Percentiles rank a stretch among this genome's conserved stretches.
These are phyloP conservation scores for Loxodonta africana DNA, from an alignment of 2,113 vertebrate species.

Conservation along the genomic window DNA sequence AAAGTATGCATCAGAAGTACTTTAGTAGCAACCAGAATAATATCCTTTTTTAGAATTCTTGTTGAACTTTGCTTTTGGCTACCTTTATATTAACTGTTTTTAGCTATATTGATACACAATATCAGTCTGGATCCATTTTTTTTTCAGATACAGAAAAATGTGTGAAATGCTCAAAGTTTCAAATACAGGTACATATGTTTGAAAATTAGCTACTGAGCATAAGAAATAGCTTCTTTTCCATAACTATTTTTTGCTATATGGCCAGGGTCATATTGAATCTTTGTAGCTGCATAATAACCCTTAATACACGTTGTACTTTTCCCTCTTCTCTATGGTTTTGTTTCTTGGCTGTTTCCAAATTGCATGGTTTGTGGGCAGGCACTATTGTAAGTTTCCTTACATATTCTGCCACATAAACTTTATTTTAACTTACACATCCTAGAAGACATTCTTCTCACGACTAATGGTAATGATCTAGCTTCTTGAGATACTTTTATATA, in stretches of 20 bases:
- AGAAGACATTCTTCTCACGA: conserved; percentile 76
- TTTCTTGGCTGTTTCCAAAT: conserved; percentile 87
- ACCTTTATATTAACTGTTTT: conserved; percentile 80
- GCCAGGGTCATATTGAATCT: conserved; percentile 81
- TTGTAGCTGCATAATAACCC: conserved; percentile 78
- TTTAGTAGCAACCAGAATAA: conserved; percentile 66
- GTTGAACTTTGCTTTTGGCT: conserved; percentile 81
- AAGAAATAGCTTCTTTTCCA: conserved; percentile 84
- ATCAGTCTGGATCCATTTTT: conserved; percentile 80
- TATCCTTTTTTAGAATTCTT: conserved; percentile 73
- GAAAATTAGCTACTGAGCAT: conserved; percentile 83
- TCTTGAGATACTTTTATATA: conserved; percentile 73
- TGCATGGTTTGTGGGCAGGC: conserved; percentile 85
- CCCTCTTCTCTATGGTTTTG: conserved; percentile 83
- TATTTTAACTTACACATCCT: conserved; percentile 68
- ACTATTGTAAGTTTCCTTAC: conserved; percentile 81
- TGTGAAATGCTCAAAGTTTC: conserved; percentile 81
- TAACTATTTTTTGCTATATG: conserved; percentile 83
- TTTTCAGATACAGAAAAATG: conserved; percentile 81
- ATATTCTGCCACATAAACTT: conserved; percentile 84
- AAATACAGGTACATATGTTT: conserved; percentile 81
- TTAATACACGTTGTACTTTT: conserved; percentile 82
- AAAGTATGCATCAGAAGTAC: conserved; percentile 48
- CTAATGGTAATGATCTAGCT: conserved; percentile 76
- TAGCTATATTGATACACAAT: conserved; percentile 82